Evolutionary conservation across 2,888 invertebrate genomes (phyloP), one percentile per base, ranked within the genome.

Genomic region (Tetanocera ferruginea): DNA sequence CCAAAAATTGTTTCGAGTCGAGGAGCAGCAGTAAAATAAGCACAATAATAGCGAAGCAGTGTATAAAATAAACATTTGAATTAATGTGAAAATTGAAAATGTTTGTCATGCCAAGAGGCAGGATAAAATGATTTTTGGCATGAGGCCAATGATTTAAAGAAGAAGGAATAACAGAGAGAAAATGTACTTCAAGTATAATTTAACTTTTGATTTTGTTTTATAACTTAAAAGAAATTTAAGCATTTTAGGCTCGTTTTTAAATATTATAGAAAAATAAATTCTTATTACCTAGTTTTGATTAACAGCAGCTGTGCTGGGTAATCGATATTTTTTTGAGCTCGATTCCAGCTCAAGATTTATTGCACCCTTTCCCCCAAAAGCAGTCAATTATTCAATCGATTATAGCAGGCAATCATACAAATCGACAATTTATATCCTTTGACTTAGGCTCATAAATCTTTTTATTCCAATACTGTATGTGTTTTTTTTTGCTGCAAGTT

Each of bases 341-440:
- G 34, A 51, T 51, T 64, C 37, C 17, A 17, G 52, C 31, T 60
- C 9, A 74, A 77, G 71, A 77, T 78, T 78, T 74, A 73, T 79
- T 75, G 67, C 78, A 34, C 2, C 43, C 14, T 64, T 34, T 64
- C 3, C 3, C 67, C 72, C 67, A 75, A 34, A 76, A 78, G 78
- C 62, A 84, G 82, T 82, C 82, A 82, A 82, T 85, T 85, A 84
- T 86, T 85, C 83, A 83, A 85, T 83, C 86, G 86, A 87, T 88
- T 88, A 88, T 88, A 84, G 84, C 82, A 84, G 85, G 87, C 88
- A 88, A 88, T 88, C 88, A 87, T 86, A 88, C 88, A 87, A 88
- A 86, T 88, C 87, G 89, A 88, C 86, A 87, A 88, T 88, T 84
- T 85, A 85, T 85, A 83, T 83, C 82, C 82, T 82, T 69, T 82